phyloP scores from a whole-genome alignment of 2,888 invertebrate species.

The Torymus tubicola region DNA sequence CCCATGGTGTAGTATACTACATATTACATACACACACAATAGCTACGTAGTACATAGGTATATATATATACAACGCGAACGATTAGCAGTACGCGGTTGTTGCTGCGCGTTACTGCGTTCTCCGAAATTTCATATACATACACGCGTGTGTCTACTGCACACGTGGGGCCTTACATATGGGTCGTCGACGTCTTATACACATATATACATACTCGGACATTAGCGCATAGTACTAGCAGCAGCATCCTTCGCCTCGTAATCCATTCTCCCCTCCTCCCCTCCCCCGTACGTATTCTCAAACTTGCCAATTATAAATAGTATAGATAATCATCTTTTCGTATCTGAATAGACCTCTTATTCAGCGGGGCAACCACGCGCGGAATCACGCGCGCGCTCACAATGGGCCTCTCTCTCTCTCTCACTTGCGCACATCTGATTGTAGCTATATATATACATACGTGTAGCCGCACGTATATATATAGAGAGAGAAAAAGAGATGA shows the following conservation, averaged over 20 bases:
- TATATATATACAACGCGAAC: too few species aligned
- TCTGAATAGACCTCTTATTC: slow-evolving; percentile 43
- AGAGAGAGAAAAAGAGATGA: too few species aligned
- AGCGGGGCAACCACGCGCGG: slow-evolving; percentile 19
- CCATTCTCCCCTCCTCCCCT: neutral
- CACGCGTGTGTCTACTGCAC: too few species aligned
- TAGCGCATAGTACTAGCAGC: neutral
- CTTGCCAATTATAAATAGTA: slow-evolving; percentile 50
- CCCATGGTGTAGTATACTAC: too few species aligned
- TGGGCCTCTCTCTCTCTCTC: slow-evolving; percentile 1
- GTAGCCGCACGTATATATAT: too few species aligned
- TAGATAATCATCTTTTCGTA: slow-evolving; percentile 51
- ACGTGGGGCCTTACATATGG: too few species aligned
- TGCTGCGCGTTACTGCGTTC: too few species aligned
- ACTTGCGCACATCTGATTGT: slow-evolving; percentile 13
- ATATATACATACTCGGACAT: neutral
- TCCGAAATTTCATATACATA: too few species aligned
- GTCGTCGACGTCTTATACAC: too few species aligned
- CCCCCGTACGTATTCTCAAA: slow-evolving; percentile 26
- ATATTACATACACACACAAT: too few species aligned
- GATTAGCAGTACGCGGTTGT: too few species aligned
- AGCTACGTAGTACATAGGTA: too few species aligned
- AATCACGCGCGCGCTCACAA: slow-evolving; percentile 35
- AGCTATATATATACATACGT: neutral
- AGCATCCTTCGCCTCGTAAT: slow-evolving; percentile 21